Conservation (phyloP, 2,797 vertebrate species). For the Parauchenoglanis punctatus region DNA sequence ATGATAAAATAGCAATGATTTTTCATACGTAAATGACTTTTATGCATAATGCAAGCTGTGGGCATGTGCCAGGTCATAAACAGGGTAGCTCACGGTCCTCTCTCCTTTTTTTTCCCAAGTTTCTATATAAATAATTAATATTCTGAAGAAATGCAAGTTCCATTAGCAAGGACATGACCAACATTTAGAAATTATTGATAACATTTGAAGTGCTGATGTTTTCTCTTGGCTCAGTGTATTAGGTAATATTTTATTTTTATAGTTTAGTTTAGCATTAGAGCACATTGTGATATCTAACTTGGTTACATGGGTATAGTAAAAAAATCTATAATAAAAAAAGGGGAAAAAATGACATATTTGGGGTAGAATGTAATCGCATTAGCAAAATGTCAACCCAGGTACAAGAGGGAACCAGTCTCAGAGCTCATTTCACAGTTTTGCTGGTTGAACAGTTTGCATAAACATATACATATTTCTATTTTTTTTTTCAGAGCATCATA, state of each 20-base stretch:
- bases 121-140: background rate
- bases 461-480: background rate
- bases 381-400: background rate
- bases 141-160: background rate
- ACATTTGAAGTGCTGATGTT: background rate
- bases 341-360: background rate
- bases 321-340: no score
- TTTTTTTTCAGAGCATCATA: background rate
- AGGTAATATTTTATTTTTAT: background rate
- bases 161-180: background rate
- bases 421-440: background rate
- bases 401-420: background rate
- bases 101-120: background rate
- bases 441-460: background rate
- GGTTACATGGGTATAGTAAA: background rate
- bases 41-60: conserved; percentile 6
- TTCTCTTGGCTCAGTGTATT: background rate
- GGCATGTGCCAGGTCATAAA: background rate
- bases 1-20: background rate
- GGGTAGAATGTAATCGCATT: background rate
- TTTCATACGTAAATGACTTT: background rate
- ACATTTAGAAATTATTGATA: conserved; percentile 1
- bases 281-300: background rate
- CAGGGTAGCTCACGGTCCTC: background rate
- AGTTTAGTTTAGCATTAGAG: background rate